Evolutionary conservation across 2,797 vertebrate genomes (phyloP), one percentile per base, ranked within the genome.

Genomic region (Helicolenus hilgendorfi): DNA sequence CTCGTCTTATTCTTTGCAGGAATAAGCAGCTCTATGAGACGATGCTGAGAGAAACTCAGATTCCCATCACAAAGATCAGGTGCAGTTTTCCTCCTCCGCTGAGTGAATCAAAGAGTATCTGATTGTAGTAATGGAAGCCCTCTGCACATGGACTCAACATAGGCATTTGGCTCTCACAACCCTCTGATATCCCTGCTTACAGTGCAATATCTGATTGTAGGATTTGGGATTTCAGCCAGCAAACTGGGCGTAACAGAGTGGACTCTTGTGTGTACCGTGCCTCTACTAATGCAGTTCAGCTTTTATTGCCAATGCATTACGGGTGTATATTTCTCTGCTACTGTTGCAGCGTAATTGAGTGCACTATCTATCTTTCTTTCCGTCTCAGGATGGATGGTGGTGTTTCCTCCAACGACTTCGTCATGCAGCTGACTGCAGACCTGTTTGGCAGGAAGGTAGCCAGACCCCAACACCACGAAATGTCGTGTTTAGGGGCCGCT

Each of bases 341-440:
- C 45, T 55, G 33, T 91, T 67, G 49, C 74, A 22, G 18, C 60
- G 22, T 84, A 79, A 91, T 65, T 73, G 33, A 88, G 72, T 68
- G 41, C 24, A 41, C 38, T 68, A 2, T 72, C 15, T 24, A 10
- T 64, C 31, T 26, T 33, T 70, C 38, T 45, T 56, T 68, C 56
- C 27, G 15, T 72, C 59, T 78, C 92, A 99, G 99, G 96, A 98
- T 98, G 82, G 98, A 99, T 53, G 99, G 99, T 63, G 99, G 99
- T 3, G 98, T 99, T 73, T 98, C 98, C 86, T 97, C 98, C 77
- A 99, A 99, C 38, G 92, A 97, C 92, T 99, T 99, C 69, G 60
- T 99, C 89, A 98, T 99, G 98, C 99, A 99, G 96, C 98, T 99
- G 96, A 99, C 98, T n/a, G 97, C 98, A 64, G 98, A 99, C 94